Conservation (phyloP, 2,113 vertebrate species). For the Paedocypris sp. region DNA sequence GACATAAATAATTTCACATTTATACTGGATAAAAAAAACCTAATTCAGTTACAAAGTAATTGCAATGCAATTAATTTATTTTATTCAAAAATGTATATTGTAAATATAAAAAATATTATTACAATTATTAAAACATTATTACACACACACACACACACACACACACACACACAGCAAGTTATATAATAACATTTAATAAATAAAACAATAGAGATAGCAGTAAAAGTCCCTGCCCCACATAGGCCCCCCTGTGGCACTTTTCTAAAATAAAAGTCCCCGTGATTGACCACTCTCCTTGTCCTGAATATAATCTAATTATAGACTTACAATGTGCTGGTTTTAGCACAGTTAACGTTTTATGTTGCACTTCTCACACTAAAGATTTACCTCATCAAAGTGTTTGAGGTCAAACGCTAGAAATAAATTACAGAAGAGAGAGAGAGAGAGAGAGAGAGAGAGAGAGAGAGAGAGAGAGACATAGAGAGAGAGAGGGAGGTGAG, state of each 20-base stretch:
- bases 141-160: too few species aligned
- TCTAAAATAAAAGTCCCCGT: slow-evolving; percentile 14
- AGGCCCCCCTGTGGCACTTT: neutral
- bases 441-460: slow-evolving; percentile 2
- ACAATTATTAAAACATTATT: too few species aligned
- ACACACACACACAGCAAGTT: too few species aligned
- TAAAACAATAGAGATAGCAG: neutral
- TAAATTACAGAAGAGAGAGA: too few species aligned
- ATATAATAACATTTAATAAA: too few species aligned
- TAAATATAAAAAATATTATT: too few species aligned
- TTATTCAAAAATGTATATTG: too few species aligned
- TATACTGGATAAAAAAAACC: too few species aligned
- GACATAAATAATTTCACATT: too few species aligned
- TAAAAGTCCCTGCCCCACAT: neutral
- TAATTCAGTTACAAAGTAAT: too few species aligned
- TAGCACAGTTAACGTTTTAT: neutral
- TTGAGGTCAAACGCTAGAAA: neutral
- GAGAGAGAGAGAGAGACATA: slow-evolving; percentile 2
- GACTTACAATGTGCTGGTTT: slow-evolving; percentile 3
- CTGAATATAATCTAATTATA: slow-evolving; percentile 18
- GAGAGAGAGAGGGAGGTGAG: slow-evolving; percentile 20
- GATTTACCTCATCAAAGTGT: neutral
- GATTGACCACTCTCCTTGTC: neutral
- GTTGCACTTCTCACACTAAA: neutral
- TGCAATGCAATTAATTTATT: too few species aligned